Conservation (phyloP, 2,113 vertebrate species). For the Saimiri boliviensis region DNA sequence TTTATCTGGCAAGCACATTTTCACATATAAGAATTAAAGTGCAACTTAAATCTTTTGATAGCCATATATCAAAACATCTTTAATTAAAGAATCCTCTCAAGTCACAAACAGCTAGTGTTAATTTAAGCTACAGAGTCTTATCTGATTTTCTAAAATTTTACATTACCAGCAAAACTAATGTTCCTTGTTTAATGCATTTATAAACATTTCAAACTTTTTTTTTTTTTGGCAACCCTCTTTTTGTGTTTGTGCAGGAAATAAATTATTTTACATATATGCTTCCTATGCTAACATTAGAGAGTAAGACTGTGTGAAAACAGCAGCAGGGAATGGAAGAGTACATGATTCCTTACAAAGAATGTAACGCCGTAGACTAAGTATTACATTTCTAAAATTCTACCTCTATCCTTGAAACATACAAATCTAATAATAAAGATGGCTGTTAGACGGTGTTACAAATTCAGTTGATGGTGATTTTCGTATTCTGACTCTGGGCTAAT, state of each 20-base stretch:
- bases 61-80: neutral
- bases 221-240: neutral
- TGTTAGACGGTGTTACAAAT: neutral
- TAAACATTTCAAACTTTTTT: neutral
- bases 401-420: neutral
- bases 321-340: neutral
- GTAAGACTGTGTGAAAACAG: neutral
- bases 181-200: neutral
- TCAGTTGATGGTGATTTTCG: neutral
- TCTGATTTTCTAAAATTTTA: constrained; percentile 35
- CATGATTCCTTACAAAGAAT: neutral
- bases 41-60: constrained; percentile 2
- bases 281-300: neutral
- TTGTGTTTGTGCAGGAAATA: neutral
- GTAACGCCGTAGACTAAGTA: neutral
- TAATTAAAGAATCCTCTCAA: neutral
- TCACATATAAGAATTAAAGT: constrained; percentile 14
- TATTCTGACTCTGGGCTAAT: neutral
- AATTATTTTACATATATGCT: neutral
- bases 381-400: neutral
- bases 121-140: neutral
- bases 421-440: neutral
- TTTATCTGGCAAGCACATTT: neutral
- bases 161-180: neutral
- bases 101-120: neutral